Conservation (phyloP, 2,113 vertebrate species). For the Fregetta grallaria region DNA sequence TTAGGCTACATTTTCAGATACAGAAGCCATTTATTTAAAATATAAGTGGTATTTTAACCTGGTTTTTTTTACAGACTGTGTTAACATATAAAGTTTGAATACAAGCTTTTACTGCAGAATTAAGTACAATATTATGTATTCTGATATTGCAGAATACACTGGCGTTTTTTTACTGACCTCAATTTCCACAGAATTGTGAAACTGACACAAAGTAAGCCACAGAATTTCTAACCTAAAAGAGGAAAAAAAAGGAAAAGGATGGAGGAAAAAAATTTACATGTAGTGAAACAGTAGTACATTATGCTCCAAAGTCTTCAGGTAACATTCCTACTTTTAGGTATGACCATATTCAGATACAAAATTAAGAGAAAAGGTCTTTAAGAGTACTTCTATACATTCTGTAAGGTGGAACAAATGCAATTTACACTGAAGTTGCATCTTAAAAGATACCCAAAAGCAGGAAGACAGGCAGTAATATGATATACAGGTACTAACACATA, state of each 20-base stretch:
- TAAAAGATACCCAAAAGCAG: neutral
- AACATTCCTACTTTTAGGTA: neutral
- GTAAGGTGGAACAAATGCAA: neutral
- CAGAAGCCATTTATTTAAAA: neutral
- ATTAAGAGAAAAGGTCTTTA: neutral
- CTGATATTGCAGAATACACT: neutral
- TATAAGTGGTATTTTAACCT: neutral
- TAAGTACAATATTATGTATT: neutral
- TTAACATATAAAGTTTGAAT: neutral
- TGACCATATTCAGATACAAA: neutral
- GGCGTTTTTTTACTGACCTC: slow-evolving; percentile 79
- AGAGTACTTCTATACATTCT: neutral
- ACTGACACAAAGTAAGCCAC: slow-evolving; percentile 95
- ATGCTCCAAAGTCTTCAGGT: neutral
- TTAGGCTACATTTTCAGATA: neutral
- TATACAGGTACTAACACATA: neutral
- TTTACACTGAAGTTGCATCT: neutral
- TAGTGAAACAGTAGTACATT: neutral
- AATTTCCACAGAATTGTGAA: slow-evolving; percentile 92
- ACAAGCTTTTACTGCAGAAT: neutral
- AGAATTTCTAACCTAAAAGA: slow-evolving; percentile 89
- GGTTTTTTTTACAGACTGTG: neutral
- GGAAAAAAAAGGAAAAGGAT: neutral
- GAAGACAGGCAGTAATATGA: neutral
- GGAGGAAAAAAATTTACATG: neutral